These are phyloP conservation scores for Sarcoramphus papa DNA, from an alignment of 2,797 vertebrate species.

Conservation along the genomic window DNA sequence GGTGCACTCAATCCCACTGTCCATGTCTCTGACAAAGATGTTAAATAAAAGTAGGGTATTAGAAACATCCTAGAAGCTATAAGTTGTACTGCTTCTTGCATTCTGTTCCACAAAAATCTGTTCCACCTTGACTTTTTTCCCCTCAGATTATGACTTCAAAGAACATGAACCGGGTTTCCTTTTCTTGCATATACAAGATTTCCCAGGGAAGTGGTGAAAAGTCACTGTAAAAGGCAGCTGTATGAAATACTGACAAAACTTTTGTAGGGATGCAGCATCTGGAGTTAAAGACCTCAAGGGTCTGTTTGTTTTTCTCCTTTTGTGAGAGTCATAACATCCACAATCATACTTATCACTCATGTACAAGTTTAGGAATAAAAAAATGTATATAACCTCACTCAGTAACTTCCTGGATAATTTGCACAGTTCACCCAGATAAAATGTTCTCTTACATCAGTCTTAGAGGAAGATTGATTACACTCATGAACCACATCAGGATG, in stretches of 20 bases:
- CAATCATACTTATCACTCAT: not conserved
- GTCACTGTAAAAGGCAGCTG: not conserved
- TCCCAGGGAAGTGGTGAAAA: not conserved
- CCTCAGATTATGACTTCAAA: not conserved
- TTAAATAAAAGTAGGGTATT: not conserved
- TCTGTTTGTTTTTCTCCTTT: not conserved
- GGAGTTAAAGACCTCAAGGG: not conserved
- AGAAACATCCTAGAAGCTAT: not conserved
- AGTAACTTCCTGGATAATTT: not conserved
- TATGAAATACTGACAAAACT: not conserved
- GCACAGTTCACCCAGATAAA: not conserved
- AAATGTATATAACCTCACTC: not conserved
- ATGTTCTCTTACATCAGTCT: not conserved
- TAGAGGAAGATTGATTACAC: not conserved
- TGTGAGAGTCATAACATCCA: not conserved
- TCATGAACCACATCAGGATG: not conserved
- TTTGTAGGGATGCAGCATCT: not conserved
- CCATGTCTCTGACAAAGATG: too few species aligned
- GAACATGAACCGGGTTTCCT: not conserved
- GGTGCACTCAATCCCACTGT: too few species aligned
- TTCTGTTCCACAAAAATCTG: not conserved
- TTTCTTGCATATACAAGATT: not conserved
- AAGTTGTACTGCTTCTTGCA: not conserved
- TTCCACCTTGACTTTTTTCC: not conserved
- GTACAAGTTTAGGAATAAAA: not conserved